Percentiles rank a stretch among this genome's conserved stretches.
Evolutionary conservation across 2,113 vertebrate genomes (phyloP).

Genomic region (Hucho hucho): DNA sequence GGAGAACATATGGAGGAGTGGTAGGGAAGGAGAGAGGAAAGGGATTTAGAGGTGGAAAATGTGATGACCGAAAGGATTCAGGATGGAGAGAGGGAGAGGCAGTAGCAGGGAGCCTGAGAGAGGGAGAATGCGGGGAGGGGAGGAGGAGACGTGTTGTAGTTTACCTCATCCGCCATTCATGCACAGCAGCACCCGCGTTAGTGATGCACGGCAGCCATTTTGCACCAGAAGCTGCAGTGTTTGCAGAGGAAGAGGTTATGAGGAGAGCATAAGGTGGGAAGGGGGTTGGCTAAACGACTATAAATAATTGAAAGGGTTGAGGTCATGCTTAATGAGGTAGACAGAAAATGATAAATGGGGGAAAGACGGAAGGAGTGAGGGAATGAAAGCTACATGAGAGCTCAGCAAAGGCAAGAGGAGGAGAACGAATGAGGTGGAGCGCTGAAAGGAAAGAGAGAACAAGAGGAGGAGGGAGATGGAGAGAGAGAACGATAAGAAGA

Average conservation of each 20-base stretch:
- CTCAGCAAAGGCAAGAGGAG: background rate
- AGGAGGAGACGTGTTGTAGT: conserved; percentile 56
- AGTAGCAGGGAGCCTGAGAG: conserved; percentile 42
- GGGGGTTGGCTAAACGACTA: background rate
- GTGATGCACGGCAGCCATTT: conserved; percentile 67
- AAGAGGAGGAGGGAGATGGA: conserved; percentile 21
- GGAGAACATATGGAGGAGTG: background rate
- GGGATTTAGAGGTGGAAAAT: conserved; percentile 10
- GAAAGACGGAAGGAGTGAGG: background rate
- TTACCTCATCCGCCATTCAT: conserved; percentile 52
- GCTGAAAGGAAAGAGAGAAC: background rate
- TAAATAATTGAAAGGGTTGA: background rate
- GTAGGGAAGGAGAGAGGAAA: background rate
- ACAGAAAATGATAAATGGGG: background rate
- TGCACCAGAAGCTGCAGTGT: conserved; percentile 56
- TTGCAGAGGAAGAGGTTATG: background rate
- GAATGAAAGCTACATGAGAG: background rate
- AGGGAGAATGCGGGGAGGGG: conserved; percentile 55
- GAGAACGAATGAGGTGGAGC: background rate
- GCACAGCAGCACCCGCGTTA: conserved; percentile 46
- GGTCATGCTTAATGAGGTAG: background rate
- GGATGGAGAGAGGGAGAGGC: background rate
- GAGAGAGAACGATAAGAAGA: background rate
- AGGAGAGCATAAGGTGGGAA: background rate
- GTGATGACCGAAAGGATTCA: background rate